phyloP scores from a whole-genome alignment of 35 echinoderm and acorn worm genomes.

The Amphiura filiformis region DNA sequence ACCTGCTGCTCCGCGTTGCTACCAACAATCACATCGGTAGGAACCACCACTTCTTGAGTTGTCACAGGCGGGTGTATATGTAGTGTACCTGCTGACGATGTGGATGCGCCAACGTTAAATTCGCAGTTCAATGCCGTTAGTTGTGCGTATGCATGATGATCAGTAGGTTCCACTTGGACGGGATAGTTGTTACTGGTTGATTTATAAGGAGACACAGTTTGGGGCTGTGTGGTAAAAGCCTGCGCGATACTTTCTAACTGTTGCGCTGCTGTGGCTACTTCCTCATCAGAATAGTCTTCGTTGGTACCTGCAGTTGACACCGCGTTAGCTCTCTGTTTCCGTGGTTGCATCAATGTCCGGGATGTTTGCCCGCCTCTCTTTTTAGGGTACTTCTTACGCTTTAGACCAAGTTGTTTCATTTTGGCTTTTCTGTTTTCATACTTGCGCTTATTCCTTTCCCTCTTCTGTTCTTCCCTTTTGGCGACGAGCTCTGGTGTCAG shows the following conservation, averaged over 20 bases:
- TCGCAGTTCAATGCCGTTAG: background rate
- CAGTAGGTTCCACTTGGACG: background rate
- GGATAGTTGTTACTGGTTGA: background rate
- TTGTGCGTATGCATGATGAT: background rate
- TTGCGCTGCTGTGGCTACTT: background rate
- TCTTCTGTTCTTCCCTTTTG: background rate
- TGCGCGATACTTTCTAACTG: background rate
- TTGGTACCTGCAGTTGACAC: too few species aligned
- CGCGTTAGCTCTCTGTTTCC: background rate
- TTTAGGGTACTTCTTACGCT: background rate
- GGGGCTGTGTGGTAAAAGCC: background rate
- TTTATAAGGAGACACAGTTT: background rate
- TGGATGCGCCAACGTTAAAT: background rate
- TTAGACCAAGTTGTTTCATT: background rate
- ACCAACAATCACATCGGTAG: background rate
- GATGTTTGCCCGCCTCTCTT: background rate
- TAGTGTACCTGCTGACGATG: background rate
- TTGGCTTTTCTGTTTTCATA: slow-evolving; percentile 1
- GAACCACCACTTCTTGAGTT: background rate
- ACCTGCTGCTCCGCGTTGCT: background rate
- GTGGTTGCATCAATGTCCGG: background rate
- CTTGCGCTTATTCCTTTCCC: background rate
- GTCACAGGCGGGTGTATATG: background rate
- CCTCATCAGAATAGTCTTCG: background rate
- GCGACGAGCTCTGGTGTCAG: background rate